A percentile compares a stretch with the other conserved stretches of the same genome.
phyloP scores from a whole-genome alignment of 2,888 invertebrate genomes.

The Gerris lacustris region DNA sequence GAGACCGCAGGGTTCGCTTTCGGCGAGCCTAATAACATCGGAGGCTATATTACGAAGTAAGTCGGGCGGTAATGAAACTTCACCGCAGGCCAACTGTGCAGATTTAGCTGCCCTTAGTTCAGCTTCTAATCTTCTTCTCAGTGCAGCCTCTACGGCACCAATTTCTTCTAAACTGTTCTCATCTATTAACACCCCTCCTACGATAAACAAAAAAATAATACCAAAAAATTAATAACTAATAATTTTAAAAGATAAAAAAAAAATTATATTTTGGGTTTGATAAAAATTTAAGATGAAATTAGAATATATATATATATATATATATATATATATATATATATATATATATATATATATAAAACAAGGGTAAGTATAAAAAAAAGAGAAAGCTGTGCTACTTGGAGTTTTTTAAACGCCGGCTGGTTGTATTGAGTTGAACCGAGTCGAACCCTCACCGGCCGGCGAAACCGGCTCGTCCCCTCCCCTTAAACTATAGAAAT shows the following conservation, averaged over 20 bases:
- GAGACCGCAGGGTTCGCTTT: constrained; percentile 80
- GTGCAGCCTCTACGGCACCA: constrained; percentile 41
- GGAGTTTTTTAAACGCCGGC: no score
- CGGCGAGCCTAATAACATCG: constrained; percentile 69
- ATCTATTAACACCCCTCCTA: constrained; percentile 16
- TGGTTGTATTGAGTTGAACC: no score
- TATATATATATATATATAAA: no score
- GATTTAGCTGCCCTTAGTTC: constrained; percentile 69
- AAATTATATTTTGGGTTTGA: neutral
- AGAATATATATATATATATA: no score
- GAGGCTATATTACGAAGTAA: constrained; percentile 64
- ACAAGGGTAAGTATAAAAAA: neutral
- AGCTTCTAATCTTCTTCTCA: constrained; percentile 63
- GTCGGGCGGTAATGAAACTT: constrained; percentile 73
- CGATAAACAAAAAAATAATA: constrained; percentile 27
- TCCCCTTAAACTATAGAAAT: no score
- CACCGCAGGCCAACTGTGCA: constrained; percentile 67
- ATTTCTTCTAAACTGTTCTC: constrained; percentile 27
- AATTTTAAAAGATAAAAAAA: neutral
- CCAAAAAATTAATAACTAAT: no score
- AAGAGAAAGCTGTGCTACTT: no score
- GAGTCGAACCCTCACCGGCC: no score
- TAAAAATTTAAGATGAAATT: no score
- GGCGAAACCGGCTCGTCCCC: no score
- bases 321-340: no score